Evolutionary conservation across 2,888 invertebrate genomes (phyloP), one percentile per base, ranked within the genome.

Genomic region (Ecliptopera silaceata): DNA sequence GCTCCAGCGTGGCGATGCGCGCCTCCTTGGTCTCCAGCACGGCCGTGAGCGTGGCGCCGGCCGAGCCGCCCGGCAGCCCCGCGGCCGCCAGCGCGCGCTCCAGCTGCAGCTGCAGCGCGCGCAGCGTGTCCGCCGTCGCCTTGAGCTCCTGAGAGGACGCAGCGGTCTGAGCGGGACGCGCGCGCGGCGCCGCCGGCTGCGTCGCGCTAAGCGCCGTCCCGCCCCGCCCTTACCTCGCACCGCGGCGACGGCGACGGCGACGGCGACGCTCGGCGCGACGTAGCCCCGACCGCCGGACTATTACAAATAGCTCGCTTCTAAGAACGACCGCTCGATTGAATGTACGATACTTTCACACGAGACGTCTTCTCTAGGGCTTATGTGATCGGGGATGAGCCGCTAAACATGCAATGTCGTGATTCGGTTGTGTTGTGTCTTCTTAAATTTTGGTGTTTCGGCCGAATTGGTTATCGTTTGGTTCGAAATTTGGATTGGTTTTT

Each of bases 1-100:
- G 95, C 93, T 97, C 97, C 89, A 97, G 93, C 66, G 95, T 96
- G 80, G 95, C 94, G 86, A 97, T 96, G 86, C 96, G 94, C 78
- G 95, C 95, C 90, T 97, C 97, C 94, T 97, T 95, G 74, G 95
- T 95, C 92, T 95, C 95, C 91, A 96, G 93, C 85, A 95, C 95
- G 75, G 95, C 95, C 72, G 94, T 94, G 86, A 95, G 93, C 71
- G 95, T 95, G 84, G 95, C 95, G 74, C 90, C 90, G 71, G 90
- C 90, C 70, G 80, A 80, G 80, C 88, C 88, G 71, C 90, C 89
- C 71, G 93, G 93, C 81, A 93, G 91, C 72, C 93, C 92, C 64
- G 93, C 93, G 79, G 93, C 95, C 68, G 93, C 92, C 81, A 92
- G 86, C 84, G 94, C 94, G 79, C 95, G 93, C 92, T 95, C 95